Evolutionary conservation across 2,113 vertebrate species (phyloP), one percentile per base, ranked within the genome.

Genomic region (Poeciliopsis occidentalis): DNA sequence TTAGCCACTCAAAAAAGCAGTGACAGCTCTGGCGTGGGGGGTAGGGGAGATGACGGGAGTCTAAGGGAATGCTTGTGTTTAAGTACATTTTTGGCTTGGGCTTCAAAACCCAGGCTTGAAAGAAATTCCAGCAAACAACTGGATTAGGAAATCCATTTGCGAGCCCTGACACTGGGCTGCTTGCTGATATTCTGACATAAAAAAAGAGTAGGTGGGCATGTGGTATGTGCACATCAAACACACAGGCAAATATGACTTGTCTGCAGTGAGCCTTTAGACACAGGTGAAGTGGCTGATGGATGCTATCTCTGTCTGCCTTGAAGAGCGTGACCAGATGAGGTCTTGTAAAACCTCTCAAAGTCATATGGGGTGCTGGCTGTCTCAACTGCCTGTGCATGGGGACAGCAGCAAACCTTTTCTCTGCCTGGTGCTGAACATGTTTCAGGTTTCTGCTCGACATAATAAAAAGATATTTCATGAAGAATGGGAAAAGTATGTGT

Each of bases 91-190:
- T 90, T 92, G 92, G 91, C 92, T 70, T 75, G 32, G 30, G 81
- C 87, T 89, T 91, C 81, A 90, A 82, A 91, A 88, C 69, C 30
- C 60, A 51, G 69, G 86, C 78, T 82, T 89, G 86, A 91, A 92
- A 91, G 89, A 91, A 89, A 79, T 86, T 70, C 29, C 73, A 82
- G 84, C 82, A 91, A 92, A 91, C 91, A 88, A 85, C 84, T 86
- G 90, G 88, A 93, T 94, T 92, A 93, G 83, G 86, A 89, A 90
- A 90, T 75, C 89, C 87, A 93, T 93, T 93, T 93, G 88, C 80
- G 88, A 86, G 85, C 74, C 62, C 27, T 62, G 87, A 91, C 82
- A 87, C 73, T 22, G 77, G 77, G 83, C 84, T 84, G 89, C 89
- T 82, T 60, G 78, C 87, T 88, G 89, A 90, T 89, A 87, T 89